Base-by-base conservation (phyloP, 2,888 invertebrate genomes). In the Ferrisia virgata region DNA sequence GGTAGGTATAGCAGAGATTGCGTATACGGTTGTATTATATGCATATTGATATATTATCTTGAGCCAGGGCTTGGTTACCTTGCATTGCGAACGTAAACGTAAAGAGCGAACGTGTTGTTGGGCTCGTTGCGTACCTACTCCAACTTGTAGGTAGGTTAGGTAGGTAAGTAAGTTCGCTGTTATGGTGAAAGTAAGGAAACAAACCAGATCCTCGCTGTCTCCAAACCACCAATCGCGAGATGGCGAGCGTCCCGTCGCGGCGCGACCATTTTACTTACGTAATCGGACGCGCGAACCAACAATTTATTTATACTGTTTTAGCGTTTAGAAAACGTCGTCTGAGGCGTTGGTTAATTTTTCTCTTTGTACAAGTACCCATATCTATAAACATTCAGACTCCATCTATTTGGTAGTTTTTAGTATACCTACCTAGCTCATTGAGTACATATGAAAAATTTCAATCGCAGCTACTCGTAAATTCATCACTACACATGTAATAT, bases 141-240 rank as follows among this genome's bases (percentile, higher is more conserved):
- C 4, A n/a, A 47, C n/a, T n/a, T n/a, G 47, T n/a, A 47, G 0
- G 31, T 31, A 76, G n/a, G n/a, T n/a, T n/a, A n/a, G n/a, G n/a
- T n/a, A n/a, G n/a, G n/a, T n/a, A n/a, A n/a, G n/a, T n/a, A n/a
- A n/a, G n/a, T n/a, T n/a, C n/a, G n/a, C n/a, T 6, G 31, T 13
- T 18, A 36, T 47, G 83, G 83, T 83, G 83, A 83, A 83, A 83
- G 83, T 83, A 72, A 83, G 83, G 83, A 83, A 83, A 76, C 83
- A 83, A 83, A 83, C 83, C 83, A 83, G 83, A 83, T 83, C 83
- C 83, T 83, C 83, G 72, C 72, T 76, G 83, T 83, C 83, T 33
- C 72, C 72, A 76, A 83, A 72, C 72, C 40, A 40, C 40, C 83
- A n/a, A 76, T 72, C 83, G 76, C 72, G 72, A 53, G 53, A 33